Conservation (phyloP, 1,140 invertebrate genomes). For the Macrocentrus cingulum region DNA sequence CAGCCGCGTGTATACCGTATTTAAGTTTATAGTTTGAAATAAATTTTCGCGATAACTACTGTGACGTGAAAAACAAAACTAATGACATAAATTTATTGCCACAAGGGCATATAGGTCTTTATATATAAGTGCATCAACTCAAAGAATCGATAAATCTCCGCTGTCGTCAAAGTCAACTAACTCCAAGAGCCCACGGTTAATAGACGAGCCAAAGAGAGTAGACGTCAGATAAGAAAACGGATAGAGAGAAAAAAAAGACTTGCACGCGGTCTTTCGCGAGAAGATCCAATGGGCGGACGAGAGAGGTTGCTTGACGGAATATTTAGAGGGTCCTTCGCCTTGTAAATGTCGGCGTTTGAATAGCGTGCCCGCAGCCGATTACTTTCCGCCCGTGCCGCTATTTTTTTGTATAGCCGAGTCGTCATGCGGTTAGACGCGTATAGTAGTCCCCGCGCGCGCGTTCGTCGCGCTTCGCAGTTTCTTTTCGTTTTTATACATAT, state of each 20-base stretch:
- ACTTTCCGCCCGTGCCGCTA: slow-evolving; percentile 24
- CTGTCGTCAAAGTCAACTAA: slow-evolving; percentile 1
- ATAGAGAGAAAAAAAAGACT: neutral
- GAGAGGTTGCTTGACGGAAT: slow-evolving; percentile 9
- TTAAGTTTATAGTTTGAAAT: too few species aligned
- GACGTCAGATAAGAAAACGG: neutral
- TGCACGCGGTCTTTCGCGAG: neutral
- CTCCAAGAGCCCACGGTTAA: neutral
- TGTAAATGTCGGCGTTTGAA: slow-evolving; percentile 20
- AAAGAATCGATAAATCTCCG: neutral
- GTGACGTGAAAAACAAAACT: neutral
- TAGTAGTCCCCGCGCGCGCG: neutral
- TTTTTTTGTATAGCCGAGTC: slow-evolving; percentile 7
- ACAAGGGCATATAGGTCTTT: neutral
- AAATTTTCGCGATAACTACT: neutral
- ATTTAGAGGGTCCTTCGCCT: slow-evolving; percentile 22
- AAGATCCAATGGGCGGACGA: neutral
- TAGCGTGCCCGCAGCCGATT: slow-evolving; percentile 26
- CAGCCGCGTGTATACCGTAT: too few species aligned
- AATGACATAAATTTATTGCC: slow-evolving; percentile 1
- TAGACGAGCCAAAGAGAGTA: neutral
- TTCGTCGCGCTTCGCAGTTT: neutral
- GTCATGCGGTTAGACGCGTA: slow-evolving; percentile 16
- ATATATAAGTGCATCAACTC: neutral
- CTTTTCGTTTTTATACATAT: slow-evolving; percentile 8